phyloP scores from a whole-genome alignment of 2,797 vertebrate genomes.

The Sebastes trivittatus region DNA sequence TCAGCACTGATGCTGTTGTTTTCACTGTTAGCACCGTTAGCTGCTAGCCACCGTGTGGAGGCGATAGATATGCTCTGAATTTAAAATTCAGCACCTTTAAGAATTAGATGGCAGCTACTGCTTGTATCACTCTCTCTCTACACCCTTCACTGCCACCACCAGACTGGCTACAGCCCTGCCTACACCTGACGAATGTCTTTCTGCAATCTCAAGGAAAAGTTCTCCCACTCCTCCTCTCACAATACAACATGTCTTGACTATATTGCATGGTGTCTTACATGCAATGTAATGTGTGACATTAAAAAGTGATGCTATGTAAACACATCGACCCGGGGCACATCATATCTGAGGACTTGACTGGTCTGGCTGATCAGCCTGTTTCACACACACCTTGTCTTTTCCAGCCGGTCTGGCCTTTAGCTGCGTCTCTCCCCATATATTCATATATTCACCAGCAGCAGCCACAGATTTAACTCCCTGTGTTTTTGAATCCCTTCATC shows the following conservation, averaged over 20 bases:
- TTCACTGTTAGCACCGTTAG: not conserved
- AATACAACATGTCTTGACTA: not conserved
- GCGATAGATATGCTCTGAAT: not conserved
- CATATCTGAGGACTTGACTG: not conserved
- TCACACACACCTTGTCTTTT: conserved; percentile 2
- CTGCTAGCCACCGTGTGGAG: not conserved
- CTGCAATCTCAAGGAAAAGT: not conserved
- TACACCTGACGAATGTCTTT: not conserved
- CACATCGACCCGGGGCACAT: not conserved
- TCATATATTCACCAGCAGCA: conserved; percentile 24
- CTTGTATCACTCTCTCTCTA: no score
- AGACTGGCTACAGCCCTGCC: not conserved
- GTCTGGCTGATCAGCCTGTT: not conserved
- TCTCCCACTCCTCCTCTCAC: not conserved
- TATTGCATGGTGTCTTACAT: not conserved
- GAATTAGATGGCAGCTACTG: not conserved
- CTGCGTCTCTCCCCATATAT: conserved; percentile 16
- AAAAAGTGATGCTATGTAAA: not conserved
- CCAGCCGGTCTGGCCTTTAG: not conserved
- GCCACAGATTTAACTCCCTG: conserved; percentile 3
- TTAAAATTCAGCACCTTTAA: not conserved
- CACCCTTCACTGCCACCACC: not conserved
- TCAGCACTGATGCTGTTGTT: not conserved
- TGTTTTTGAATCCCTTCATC: conserved; percentile 30
- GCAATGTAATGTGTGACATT: not conserved